Base-by-base conservation (phyloP, 1,140 invertebrate genomes). In the Drosophila nasuta region DNA sequence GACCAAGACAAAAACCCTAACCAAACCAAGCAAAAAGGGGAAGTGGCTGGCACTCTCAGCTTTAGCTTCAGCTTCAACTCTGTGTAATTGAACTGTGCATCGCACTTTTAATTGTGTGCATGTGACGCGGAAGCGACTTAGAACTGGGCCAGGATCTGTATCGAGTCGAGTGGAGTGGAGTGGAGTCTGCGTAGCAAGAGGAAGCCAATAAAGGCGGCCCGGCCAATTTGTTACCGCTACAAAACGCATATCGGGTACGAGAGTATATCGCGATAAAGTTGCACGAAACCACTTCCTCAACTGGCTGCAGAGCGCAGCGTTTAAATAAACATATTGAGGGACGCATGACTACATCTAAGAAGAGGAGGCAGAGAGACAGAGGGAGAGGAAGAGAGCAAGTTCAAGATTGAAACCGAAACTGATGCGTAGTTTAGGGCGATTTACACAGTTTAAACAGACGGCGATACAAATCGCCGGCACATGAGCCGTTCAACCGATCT, bases 401-500 rank as follows among this genome's bases (percentile, higher is more conserved):
- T 78, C 54, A 81, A 91, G 86, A 89, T 90, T 90, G 87, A 90
- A 90, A 90, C 86, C 88, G 86, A 90, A 90, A 91, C 86, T 90
- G 87, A 90, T 90, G 88, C 88, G 88, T 91, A 87, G 86, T 90
- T 90, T 91, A 90, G 86, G 82, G 86, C 86, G 86, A 91, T 90
- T 90, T 91, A 88, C 85, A 88, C 85, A 88, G 85, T 85, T 88
- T 88, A 88, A 88, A 89, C 77, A 85, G 85, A 89, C 85, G 75
- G 78, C 60, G 85, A 88, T 88, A 85, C 85, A 89, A 88, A 88
- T 88, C 85, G 86, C 81, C 62, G 71, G 75, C 72, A 64, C 62
- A 85, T 80, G 82, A 77, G 77, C 59, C 63, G 13, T 15, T 25
- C 17, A 45, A 69, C 54, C 43, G 67, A 46, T 6, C 49, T 35